Evolutionary conservation across 2,113 vertebrate species (phyloP).

Genomic region (Catharus bicknelli): DNA sequence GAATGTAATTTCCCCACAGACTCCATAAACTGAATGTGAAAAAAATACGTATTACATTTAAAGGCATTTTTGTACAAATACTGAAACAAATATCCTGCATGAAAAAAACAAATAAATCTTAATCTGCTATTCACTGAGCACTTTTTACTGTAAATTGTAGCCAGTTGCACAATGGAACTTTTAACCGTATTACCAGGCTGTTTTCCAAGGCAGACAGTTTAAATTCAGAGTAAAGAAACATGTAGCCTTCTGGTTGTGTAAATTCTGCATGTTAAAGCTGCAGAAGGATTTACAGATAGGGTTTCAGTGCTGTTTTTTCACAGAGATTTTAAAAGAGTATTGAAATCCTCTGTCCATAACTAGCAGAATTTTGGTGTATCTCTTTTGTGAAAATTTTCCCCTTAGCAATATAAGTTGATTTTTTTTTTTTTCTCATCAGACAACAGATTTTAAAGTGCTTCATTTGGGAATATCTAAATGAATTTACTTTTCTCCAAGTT

Average conservation of each 20-base stretch:
- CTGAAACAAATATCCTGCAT: neutral
- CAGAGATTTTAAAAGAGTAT: accelerated
- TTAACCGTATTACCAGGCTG: neutral
- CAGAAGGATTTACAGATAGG: neutral
- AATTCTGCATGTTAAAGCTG: neutral
- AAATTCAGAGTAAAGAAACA: neutral
- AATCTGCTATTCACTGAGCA: neutral
- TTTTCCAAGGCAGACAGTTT: neutral
- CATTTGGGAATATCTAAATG: accelerated
- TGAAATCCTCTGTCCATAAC: neutral
- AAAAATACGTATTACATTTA: neutral
- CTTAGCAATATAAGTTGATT: neutral
- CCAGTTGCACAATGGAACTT: neutral
- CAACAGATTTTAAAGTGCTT: neutral
- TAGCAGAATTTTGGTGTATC: neutral
- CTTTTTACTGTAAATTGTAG: neutral
- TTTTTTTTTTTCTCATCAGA: too few species aligned
- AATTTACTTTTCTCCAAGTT: neutral
- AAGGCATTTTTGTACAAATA: neutral
- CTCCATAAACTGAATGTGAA: neutral
- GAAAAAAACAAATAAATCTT: neutral
- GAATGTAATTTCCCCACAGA: neutral
- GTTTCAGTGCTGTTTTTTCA: neutral
- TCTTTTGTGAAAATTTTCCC: neutral
- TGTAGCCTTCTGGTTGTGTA: accelerated